These are phyloP conservation scores for Samia ricini DNA, from an alignment of 1,140 invertebrate species.

Conservation along the genomic window DNA sequence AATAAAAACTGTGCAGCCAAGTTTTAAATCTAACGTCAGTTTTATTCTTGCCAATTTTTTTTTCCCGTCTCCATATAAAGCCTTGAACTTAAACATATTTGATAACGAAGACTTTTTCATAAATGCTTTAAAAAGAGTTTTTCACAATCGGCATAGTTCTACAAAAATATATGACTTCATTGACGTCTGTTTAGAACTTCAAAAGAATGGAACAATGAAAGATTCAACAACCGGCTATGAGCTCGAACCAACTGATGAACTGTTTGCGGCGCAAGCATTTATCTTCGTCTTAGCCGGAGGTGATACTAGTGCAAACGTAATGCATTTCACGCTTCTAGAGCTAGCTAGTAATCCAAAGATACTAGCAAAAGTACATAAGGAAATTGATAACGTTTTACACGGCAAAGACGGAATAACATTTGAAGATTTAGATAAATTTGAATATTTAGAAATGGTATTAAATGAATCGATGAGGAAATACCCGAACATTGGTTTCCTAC, in stretches of 20 bases:
- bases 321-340: conserved; percentile 58
- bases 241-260: conserved; percentile 48
- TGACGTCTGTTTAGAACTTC: conserved; percentile 32
- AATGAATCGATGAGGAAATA: conserved; percentile 70
- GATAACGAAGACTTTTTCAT: conserved; percentile 40
- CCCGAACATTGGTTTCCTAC: conserved; percentile 64
- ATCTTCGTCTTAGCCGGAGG: conserved; percentile 79
- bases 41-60: conserved; percentile 19
- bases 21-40: conserved; percentile 21
- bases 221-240: conserved; percentile 31
- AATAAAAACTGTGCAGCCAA: conserved; percentile 19
- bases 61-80: conserved; percentile 21
- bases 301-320: conserved; percentile 67
- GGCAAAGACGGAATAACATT: conserved; percentile 54
- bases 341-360: conserved; percentile 60
- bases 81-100: conserved; percentile 33
- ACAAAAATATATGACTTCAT: conserved; percentile 32
- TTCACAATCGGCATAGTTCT: conserved; percentile 20
- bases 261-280: conserved; percentile 74
- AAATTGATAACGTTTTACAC: conserved; percentile 59
- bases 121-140: conserved; percentile 23
- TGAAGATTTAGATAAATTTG: conserved; percentile 55
- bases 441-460: conserved; percentile 75
- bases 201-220: conserved; percentile 33
- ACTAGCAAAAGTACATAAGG: conserved; percentile 57